Percentiles rank a stretch among this genome's conserved stretches.
phyloP scores from a whole-genome alignment of 2,797 vertebrate genomes.

The Morelia viridis region DNA sequence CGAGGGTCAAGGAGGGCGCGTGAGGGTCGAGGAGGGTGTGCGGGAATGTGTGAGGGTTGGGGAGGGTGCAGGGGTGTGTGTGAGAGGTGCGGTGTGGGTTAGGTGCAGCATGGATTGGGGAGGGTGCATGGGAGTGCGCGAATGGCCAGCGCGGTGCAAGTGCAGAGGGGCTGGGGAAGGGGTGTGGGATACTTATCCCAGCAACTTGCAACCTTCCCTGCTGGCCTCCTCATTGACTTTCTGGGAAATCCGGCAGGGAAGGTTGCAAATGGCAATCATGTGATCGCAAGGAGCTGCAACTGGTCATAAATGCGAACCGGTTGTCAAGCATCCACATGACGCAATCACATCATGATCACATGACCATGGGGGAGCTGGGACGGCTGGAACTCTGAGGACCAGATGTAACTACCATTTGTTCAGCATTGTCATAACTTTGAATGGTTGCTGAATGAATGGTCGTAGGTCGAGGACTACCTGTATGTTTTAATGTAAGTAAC shows the following conservation, averaged over 20 bases:
- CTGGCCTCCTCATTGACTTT: not conserved
- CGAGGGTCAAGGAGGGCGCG: too few species aligned
- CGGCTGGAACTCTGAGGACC: not conserved
- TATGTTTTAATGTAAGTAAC: not conserved
- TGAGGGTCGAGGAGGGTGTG: too few species aligned
- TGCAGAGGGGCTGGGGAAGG: not conserved
- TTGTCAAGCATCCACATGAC: not conserved
- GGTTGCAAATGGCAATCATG: not conserved
- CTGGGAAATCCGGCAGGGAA: not conserved
- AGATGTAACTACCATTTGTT: not conserved
- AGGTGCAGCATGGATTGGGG: not conserved
- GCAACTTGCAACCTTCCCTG: not conserved
- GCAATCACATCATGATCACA: not conserved
- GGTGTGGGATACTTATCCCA: not conserved
- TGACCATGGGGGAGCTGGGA: not conserved
- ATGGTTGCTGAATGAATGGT: not conserved
- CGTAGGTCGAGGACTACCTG: not conserved
- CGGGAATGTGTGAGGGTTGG: too few species aligned
- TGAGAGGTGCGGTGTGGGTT: too few species aligned
- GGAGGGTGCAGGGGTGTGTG: too few species aligned
- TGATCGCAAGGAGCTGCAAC: not conserved
- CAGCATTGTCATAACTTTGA: not conserved
- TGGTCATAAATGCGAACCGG: not conserved
- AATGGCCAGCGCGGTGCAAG: not conserved
- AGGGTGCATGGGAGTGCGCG: not conserved